Evolutionary conservation across 2,888 invertebrate genomes (phyloP).

Genomic region (Caenorhabditis sp.): DNA sequence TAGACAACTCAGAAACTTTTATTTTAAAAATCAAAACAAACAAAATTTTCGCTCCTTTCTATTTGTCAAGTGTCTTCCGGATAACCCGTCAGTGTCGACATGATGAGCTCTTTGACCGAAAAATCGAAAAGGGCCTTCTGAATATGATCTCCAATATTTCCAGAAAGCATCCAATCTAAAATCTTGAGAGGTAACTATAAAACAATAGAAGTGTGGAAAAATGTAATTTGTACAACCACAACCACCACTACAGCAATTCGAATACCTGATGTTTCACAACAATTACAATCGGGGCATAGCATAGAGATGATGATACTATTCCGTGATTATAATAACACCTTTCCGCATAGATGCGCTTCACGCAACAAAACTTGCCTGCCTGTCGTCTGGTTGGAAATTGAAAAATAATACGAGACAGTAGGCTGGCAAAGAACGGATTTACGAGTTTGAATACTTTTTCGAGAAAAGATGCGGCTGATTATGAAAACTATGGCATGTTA

Average conservation of each 20-base stretch:
- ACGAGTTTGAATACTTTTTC: background rate
- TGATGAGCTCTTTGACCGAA: background rate
- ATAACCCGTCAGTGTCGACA: background rate
- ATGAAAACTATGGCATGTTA: too few species aligned
- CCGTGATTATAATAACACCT: conserved; percentile 52
- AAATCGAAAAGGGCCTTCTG: background rate
- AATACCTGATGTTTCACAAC: conserved; percentile 35
- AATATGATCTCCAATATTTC: background rate
- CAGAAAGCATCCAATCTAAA: background rate
- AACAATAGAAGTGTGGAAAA: conserved; percentile 39
- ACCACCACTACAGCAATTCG: conserved; percentile 30
- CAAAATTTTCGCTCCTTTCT: conserved; percentile 1
- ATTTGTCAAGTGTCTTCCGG: background rate
- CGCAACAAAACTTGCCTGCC: conserved; percentile 32
- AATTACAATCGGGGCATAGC: conserved; percentile 29
- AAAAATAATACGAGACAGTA: background rate
- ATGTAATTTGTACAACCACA: conserved; percentile 30
- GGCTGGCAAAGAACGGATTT: background rate
- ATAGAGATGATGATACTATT: conserved; percentile 45
- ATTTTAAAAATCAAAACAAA: conserved; percentile 23
- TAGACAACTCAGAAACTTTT: background rate
- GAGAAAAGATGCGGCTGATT: too few species aligned
- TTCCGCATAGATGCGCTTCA: conserved; percentile 48
- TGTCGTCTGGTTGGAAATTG: conserved; percentile 5
- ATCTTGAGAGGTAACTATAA: conserved; percentile 12